Evolutionary conservation across 2,113 vertebrate species (phyloP).

Genomic region (Scomber japonicus): DNA sequence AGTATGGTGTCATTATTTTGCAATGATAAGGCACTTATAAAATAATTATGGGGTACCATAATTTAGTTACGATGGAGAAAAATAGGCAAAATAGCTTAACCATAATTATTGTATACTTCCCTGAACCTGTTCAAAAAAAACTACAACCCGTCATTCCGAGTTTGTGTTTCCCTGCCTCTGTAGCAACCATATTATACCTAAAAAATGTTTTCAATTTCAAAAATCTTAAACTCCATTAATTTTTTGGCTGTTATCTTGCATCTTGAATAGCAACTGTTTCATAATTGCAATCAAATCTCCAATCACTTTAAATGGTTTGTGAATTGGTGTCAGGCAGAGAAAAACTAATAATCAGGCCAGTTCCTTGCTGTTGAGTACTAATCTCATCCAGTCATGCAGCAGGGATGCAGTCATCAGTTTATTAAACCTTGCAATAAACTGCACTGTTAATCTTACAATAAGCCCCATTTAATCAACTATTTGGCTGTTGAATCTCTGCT

Average conservation of each 20-base stretch:
- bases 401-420: slow-evolving; percentile 25
- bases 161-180: background rate
- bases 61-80: slow-evolving; percentile 2
- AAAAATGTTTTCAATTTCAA: background rate
- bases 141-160: too few relatives aligned
- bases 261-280: slow-evolving; percentile 1
- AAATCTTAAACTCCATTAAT: background rate
- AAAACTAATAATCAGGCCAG: background rate
- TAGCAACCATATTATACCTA: background rate
- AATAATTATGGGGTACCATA: slow-evolving; percentile 6
- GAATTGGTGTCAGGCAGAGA: slow-evolving; percentile 2
- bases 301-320: background rate
- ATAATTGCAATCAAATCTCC: background rate
- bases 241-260: background rate
- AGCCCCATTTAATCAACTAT: slow-evolving; percentile 29
- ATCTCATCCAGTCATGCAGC: slow-evolving; percentile 24
- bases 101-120: slow-evolving; percentile 18
- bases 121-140: too few relatives aligned
- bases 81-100: slow-evolving; percentile 6
- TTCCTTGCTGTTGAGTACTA: slow-evolving; percentile 1
- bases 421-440: slow-evolving; percentile 31
- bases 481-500: slow-evolving; percentile 17
- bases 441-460: slow-evolving; percentile 26
- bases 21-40: background rate
- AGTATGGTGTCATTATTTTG: slow-evolving; percentile 5